A percentile compares a stretch with the other conserved stretches of the same genome.
Evolutionary conservation across 2,888 invertebrate genomes (phyloP).

Genomic region (Diaprepes abbreviatus): DNA sequence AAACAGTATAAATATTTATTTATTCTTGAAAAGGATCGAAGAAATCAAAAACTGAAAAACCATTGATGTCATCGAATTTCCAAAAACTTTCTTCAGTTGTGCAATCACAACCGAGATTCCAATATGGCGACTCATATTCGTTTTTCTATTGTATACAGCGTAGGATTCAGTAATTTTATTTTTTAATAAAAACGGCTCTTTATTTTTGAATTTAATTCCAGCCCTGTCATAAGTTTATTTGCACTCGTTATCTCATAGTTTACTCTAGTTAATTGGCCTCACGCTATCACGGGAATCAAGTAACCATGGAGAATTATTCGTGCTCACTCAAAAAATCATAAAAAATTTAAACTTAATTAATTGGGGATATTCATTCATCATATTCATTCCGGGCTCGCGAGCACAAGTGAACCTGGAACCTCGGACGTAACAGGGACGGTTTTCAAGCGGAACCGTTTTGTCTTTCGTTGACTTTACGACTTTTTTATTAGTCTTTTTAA

Average conservation of each 20-base stretch:
- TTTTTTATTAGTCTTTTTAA: background rate
- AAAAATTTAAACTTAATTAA: conserved; percentile 29
- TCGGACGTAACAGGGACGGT: background rate
- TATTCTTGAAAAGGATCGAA: too few species aligned
- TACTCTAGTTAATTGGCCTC: conserved; percentile 9
- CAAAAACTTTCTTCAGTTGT: too few species aligned
- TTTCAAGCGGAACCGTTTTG: conserved; percentile 6
- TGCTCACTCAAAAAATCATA: conserved; percentile 23
- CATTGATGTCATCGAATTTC: too few species aligned
- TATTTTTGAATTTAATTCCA: too few species aligned
- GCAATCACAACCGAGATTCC: too few species aligned
- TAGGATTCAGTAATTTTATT: too few species aligned
- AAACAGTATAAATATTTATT: too few species aligned
- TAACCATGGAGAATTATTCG: conserved; percentile 26
- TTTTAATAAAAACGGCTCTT: too few species aligned
- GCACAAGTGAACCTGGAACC: conserved; percentile 21
- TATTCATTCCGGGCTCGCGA: conserved; percentile 6
- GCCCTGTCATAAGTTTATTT: conserved; percentile 10
- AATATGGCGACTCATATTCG: too few species aligned
- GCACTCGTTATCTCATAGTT: conserved; percentile 19
- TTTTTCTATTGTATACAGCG: too few species aligned
- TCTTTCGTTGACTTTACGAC: background rate
- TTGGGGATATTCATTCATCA: conserved; percentile 11
- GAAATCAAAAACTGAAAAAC: too few species aligned
- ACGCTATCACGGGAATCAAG: conserved; percentile 7